Percentiles rank a stretch among this genome's conserved stretches.
Evolutionary conservation across 2,113 vertebrate species (phyloP).

Genomic region (Trochalopteron elliotii): DNA sequence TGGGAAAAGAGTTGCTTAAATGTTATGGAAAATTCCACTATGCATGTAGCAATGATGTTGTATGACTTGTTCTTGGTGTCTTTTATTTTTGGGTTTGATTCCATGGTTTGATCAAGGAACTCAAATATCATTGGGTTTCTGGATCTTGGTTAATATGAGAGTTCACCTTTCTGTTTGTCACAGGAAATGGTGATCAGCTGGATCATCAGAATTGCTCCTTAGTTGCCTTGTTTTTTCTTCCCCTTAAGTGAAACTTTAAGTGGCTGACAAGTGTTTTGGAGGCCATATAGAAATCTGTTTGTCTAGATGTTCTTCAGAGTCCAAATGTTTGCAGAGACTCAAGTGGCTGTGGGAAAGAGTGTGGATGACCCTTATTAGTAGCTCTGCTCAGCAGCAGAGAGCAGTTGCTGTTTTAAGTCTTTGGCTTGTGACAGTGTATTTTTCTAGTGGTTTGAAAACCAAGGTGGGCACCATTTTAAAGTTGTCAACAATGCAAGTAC

Average conservation of each 20-base stretch:
- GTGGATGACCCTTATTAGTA: not conserved
- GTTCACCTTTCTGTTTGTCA: not conserved
- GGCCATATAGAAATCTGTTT: not conserved
- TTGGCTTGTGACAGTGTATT: not conserved
- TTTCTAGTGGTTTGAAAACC: not conserved
- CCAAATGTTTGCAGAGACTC: conserved; percentile 14
- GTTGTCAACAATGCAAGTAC: not conserved
- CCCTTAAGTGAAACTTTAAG: not conserved
- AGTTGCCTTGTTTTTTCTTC: not conserved
- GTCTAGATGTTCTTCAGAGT: not conserved
- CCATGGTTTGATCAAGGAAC: not conserved
- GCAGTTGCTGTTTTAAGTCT: not conserved
- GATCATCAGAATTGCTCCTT: not conserved
- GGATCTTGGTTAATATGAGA: not conserved
- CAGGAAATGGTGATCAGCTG: not conserved
- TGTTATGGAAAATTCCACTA: not conserved
- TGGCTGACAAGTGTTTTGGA: not conserved
- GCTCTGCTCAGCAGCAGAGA: not conserved
- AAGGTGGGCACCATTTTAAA: not conserved
- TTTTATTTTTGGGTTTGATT: not conserved
- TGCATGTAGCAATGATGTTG: not conserved
- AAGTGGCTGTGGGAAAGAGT: not conserved
- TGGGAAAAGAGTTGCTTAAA: not conserved
- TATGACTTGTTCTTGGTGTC: not conserved
- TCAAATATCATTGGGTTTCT: not conserved